Base-by-base conservation (phyloP, 2,113 vertebrate species). In the Maccullochella peelii region DNA sequence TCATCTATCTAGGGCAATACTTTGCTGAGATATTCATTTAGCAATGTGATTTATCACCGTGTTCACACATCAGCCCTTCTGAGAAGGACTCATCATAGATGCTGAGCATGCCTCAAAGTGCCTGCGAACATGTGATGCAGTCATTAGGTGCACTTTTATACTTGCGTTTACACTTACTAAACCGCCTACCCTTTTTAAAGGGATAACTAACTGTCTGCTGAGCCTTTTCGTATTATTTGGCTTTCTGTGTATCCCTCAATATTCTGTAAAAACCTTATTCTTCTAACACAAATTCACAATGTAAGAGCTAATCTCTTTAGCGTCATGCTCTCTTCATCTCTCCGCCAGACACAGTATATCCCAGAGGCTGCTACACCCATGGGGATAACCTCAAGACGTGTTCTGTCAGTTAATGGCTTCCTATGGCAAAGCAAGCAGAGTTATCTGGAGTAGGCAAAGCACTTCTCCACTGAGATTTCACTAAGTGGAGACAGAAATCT, bases 1-100 rank as follows among this genome's bases (percentile, higher is more conserved):
- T 50, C 61, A 49, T 89, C 67, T 90, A 88, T 94, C 79, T 92
- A 67, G 91, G 90, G 82, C 86, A 92, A 68, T 54, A 57, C 76
- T 90, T 91, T 91, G 89, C 91, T 83, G 86, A 90, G 86, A 87
- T 93, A 71, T 86, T 89, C 81, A 90, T 79, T 86, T 82, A 78
- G 55, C 78, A 30, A 21, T 65, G 79, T 83, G 74, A 88, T 86
- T 82, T 75, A 78, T 79, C 79, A 65, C 68, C 18, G 11, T 20
- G 30, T 80, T 87, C 79, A 61, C 79, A 85, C 85, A 80, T 89
- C 91, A 72, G 80, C 83, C 85, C 57, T 50, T 81, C 38, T 33
- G 76, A 77, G 73, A 47, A 62, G 79, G 80, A 78, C 88, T 87
- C 40, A 74, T 91, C 82, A 59, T 12, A 74, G 88, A 84, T 52